Evolutionary conservation across 2,113 vertebrate genomes (phyloP), one percentile per base, ranked within the genome.

Genomic region (Antechinus flavipes): DNA sequence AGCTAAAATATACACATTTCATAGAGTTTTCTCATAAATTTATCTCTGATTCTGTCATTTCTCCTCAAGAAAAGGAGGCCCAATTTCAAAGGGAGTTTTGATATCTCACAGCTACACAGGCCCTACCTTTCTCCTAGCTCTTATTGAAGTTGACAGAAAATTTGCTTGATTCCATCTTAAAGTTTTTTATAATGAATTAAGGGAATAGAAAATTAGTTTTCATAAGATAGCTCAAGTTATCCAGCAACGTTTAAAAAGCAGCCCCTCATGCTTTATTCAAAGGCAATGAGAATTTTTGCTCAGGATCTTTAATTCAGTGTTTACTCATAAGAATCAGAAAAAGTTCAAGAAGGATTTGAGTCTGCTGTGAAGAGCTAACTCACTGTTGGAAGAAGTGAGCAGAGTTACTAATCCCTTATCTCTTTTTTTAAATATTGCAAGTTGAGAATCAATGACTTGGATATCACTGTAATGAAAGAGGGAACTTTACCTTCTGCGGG

Each of bases 61-160:
- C 90, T 90, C 47, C 53, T 53, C n/a, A 22, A 84, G 35, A 76
- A 54, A 92, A 93, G 35, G 1, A 84, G 52, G 42, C 55, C 56
- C 25, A 94, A 8, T 58, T 76, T 93, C 49, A 95, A 91, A 95
- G 58, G 54, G 8, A 54, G 10, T 24, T 26, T 94, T n/a, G 1
- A 5, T 25, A 25, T 94, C 84, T 52, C 58, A 30, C 50, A 25
- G 24, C 91, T 50, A 50, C 5, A 10, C 68, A 42, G 30, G 91
- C 84, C 55, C 2, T 49, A 46, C 55, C 55, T 93, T 91, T 26
- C 89, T 95, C 89, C 94, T 93, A 42, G 30, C 16, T 93, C 6
- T 92, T 91, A 93, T 26, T 92, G 22, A 93, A 94, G 42, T 91
- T 24, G 56, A 35, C 42, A 94, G 97, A 93, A 93, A 97, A 84